Base-by-base conservation (phyloP, 2,888 invertebrate genomes). In the Hyles lineata region DNA sequence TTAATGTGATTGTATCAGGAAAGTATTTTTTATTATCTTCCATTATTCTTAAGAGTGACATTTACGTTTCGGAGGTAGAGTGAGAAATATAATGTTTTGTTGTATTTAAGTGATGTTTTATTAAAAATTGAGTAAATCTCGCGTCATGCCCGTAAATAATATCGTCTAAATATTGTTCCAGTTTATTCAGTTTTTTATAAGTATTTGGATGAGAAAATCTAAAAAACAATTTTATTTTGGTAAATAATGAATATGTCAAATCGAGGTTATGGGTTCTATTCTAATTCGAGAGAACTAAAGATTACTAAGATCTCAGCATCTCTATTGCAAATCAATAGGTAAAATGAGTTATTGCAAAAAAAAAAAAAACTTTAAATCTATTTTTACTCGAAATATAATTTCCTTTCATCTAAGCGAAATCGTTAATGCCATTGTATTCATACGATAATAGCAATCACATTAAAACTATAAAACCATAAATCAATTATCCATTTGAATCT, bases 11-110 rank as follows among this genome's bases (percentile, higher is more conserved):
- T 85, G 82, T 83, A 79, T 82, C 79, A 80, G 73, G 74, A 75
- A 78, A 82, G 77, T 78, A 77, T 83, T 82, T 83, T 86, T 84
- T 85, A 84, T 84, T 83, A 80, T 83, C 81, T 78, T 84, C 85
- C 83, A 83, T 87, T 85, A 84, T 85, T 84, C 80, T 82, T 83
- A 75, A 73, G 76, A 73, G 80, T 79, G 84, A 84, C 82, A 78
- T 79, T 81, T 78, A 79, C 78, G 78, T 79, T 76, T 75, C 74
- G 74, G 72, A 75, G 74, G 75, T 67, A 75, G 74, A 78, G 76
- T 75, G 73, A 73, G 71, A 73, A 72, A 58, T 67, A 67, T 17
- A 43, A 72, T 67, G 67, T 35, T 72, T 72, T 35, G 58, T 71
- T 29, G 55, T 59, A 35, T 72, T 23, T 58, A 35, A n/a, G 43